Evolutionary conservation across 2,113 vertebrate species (phyloP).

Genomic region (Perccottus glenii): DNA sequence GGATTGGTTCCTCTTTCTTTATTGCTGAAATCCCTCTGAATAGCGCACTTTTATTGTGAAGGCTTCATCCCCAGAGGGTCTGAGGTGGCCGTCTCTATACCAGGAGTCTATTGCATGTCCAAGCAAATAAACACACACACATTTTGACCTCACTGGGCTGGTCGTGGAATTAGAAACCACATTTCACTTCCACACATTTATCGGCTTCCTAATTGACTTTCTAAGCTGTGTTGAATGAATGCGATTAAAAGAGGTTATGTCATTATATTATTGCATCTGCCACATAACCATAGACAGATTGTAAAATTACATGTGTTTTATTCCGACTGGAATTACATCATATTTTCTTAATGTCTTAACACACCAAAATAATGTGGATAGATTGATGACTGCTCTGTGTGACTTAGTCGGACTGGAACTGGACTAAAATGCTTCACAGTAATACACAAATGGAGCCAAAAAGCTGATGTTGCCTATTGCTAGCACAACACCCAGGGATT

Average conservation of each 20-base stretch:
- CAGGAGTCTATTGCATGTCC: constrained; percentile 32
- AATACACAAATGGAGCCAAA: too few relatives aligned
- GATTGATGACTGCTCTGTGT: background rate
- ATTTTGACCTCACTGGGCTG: constrained; percentile 57
- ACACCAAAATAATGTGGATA: too few relatives aligned
- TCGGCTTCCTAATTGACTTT: constrained; percentile 48
- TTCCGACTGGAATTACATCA: too few relatives aligned
- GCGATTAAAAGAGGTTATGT: constrained; percentile 26
- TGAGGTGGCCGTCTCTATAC: constrained; percentile 27
- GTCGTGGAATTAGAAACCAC: constrained; percentile 30
- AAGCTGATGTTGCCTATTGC: too few relatives aligned
- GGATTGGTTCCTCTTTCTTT: constrained; percentile 27
- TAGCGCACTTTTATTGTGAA: constrained; percentile 41
- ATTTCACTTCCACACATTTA: constrained; percentile 39
- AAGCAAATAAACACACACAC: constrained; percentile 38
- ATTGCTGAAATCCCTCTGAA: constrained; percentile 49
- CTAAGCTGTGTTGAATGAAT: constrained; percentile 34
- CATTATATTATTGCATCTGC: background rate
- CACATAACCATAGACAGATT: too few relatives aligned
- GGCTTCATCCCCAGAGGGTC: constrained; percentile 37
- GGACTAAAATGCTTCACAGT: constrained; percentile 14
- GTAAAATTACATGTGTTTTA: too few relatives aligned
- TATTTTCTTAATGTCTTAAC: too few relatives aligned
- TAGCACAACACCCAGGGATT: too few relatives aligned
- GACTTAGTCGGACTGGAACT: constrained; percentile 4